phyloP scores from a whole-genome alignment of 2,797 vertebrate genomes.

The Tangara arthus region DNA sequence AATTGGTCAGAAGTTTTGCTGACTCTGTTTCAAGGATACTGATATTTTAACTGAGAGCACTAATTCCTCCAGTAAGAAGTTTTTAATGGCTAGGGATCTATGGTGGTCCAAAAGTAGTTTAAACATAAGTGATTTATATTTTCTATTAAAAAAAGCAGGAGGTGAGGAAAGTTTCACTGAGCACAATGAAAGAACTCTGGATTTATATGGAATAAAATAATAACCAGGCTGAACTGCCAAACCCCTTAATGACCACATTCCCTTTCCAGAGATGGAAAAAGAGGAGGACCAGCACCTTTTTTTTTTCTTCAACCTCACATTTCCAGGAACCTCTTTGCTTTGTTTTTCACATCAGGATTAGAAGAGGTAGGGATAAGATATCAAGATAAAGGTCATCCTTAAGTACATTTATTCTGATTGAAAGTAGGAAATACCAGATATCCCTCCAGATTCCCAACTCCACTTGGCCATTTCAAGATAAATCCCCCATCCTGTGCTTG shows the following conservation, averaged over 20 bases:
- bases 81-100: not conserved
- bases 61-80: not conserved
- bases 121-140: conserved; percentile 11
- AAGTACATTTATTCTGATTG: conserved; percentile 18
- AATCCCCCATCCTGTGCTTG: not conserved
- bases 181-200: not conserved
- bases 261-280: conserved; percentile 38
- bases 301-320: not conserved
- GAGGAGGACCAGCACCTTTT: not conserved
- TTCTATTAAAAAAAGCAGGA: not conserved
- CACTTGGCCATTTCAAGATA: not conserved
- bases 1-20: not conserved
- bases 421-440: conserved; percentile 35
- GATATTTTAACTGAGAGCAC: not conserved
- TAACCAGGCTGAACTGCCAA: conserved; percentile 33
- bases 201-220: conserved; percentile 50
- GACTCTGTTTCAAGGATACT: not conserved
- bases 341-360: not conserved
- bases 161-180: conserved; percentile 32
- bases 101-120: not conserved
- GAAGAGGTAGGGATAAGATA: not conserved
- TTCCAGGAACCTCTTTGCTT: conserved; percentile 37
- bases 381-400: not conserved
- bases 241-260: conserved; percentile 21
- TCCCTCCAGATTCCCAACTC: not conserved